Percentiles rank a stretch among this genome's conserved stretches.
phyloP scores from a whole-genome alignment of 2,113 vertebrate species.

The Mesitornis unicolor region DNA sequence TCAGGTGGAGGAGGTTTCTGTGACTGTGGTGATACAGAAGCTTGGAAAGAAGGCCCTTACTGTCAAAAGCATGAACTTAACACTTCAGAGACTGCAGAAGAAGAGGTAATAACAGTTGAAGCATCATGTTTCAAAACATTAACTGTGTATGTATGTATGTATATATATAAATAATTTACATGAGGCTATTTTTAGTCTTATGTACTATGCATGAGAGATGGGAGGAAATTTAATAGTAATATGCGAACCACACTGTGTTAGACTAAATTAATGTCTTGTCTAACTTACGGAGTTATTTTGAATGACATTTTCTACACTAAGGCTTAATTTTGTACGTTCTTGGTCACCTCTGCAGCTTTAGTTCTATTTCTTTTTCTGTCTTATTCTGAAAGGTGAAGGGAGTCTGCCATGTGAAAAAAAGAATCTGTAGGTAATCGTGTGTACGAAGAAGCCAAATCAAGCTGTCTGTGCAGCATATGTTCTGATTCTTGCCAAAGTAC shows the following conservation, averaged over 20 bases:
- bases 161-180: background rate
- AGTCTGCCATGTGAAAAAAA: background rate
- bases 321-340: background rate
- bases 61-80: conserved; percentile 90
- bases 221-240: background rate
- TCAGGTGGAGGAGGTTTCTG: conserved; percentile 96
- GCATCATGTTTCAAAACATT: background rate
- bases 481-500: background rate
- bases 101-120: conserved; percentile 69
- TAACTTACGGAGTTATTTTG: background rate
- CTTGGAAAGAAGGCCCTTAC: conserved; percentile 94
- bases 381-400: background rate
- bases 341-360: background rate
- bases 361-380: background rate
- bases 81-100: conserved; percentile 74
- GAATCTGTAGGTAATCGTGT: background rate
- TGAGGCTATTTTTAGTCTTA: background rate
- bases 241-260: background rate
- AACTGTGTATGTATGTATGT: background rate
- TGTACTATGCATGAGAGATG: background rate
- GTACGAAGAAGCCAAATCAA: background rate
- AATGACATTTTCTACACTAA: background rate
- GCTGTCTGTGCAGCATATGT: background rate
- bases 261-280: background rate
- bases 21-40: conserved; percentile 96